These are phyloP conservation scores for Pristionchus fissidentatus DNA, from an alignment of 2,888 invertebrate genomes.

Conservation along the genomic window DNA sequence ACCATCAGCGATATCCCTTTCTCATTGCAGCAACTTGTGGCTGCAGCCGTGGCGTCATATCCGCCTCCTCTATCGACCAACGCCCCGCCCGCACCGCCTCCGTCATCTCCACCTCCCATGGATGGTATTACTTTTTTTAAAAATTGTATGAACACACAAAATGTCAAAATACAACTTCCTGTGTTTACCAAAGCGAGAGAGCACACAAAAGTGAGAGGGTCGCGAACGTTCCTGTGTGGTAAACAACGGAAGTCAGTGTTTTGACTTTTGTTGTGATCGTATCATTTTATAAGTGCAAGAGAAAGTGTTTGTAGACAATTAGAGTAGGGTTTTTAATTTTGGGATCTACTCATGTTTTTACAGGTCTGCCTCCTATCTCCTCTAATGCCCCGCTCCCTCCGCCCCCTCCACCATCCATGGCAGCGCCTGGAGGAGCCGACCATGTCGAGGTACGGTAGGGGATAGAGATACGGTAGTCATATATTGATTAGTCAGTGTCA, in stretches of 20 bases:
- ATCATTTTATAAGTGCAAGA: no score
- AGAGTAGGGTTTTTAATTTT: no score
- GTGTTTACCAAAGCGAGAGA: no score
- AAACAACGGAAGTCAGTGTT: no score
- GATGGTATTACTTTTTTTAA: no score
- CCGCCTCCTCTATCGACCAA: conserved; percentile 46
- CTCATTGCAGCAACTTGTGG: not conserved
- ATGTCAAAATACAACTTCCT: no score
- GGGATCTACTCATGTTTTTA: not conserved
- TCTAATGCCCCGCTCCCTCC: conserved; percentile 21
- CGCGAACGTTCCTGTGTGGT: no score
- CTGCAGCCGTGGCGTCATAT: not conserved
- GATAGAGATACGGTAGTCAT: not conserved
- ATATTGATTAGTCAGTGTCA: no score
- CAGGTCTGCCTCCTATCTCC: conserved; percentile 16
- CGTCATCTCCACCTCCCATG: not conserved
- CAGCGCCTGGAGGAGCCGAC: not conserved
- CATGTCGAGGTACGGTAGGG: conserved; percentile 36
- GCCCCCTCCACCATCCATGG: conserved; percentile 10
- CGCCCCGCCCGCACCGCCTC: conserved; percentile 42
- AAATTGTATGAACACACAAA: no score
- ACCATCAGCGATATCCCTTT: not conserved
- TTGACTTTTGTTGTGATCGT: no score
- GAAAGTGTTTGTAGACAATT: no score
- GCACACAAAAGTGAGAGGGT: no score